phyloP scores from a whole-genome alignment of 2,113 vertebrate species.

The Cavia porcellus region DNA sequence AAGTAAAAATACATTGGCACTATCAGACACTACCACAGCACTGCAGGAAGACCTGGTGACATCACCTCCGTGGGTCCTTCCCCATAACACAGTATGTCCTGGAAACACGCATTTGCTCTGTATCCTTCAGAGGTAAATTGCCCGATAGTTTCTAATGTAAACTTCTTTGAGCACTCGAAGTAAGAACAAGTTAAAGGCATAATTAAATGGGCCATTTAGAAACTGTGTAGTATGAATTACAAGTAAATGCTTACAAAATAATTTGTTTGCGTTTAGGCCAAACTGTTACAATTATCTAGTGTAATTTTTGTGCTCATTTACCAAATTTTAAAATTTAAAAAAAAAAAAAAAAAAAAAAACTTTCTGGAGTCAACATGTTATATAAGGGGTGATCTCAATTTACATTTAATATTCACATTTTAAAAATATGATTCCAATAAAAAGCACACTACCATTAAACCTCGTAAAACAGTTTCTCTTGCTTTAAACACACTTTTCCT shows the following conservation, averaged over 20 bases:
- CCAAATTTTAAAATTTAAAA: too few species aligned
- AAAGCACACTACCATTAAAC: too few species aligned
- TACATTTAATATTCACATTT: too few species aligned
- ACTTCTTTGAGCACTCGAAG: background rate
- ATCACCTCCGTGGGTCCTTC: background rate
- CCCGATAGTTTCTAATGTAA: background rate
- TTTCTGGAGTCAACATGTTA: too few species aligned
- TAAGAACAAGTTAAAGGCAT: background rate
- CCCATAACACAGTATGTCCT: background rate
- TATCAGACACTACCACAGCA: background rate
- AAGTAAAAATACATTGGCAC: background rate
- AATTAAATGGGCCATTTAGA: background rate
- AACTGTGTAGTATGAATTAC: background rate
- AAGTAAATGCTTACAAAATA: background rate
- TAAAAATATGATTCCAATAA: too few species aligned
- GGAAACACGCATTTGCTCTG: background rate
- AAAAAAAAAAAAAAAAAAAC: too few species aligned
- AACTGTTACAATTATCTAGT: background rate
- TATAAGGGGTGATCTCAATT: too few species aligned
- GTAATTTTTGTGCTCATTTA: too few species aligned
- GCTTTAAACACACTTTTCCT: too few species aligned
- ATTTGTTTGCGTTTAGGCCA: background rate
- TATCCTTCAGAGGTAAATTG: background rate
- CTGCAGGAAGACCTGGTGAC: background rate
- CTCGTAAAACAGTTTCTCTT: too few species aligned